Base-by-base conservation (phyloP, 1,140 invertebrate species). In the Pteromalus puparum region DNA sequence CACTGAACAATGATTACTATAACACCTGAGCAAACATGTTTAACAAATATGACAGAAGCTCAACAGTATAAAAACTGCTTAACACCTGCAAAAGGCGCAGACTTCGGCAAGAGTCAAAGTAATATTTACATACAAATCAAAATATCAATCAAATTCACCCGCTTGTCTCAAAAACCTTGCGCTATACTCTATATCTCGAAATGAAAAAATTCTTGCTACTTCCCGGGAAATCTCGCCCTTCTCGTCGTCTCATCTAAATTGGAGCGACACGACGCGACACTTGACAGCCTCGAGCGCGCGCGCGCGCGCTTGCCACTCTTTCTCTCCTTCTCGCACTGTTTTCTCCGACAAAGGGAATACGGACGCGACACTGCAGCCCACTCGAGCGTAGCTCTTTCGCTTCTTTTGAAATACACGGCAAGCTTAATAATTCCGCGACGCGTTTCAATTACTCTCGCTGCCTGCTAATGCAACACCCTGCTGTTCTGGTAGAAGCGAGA, bases 291-390 rank as follows among this genome's bases (percentile, higher is more conserved):
- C 67, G 10, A 24, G 18, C 3, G 30, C 30, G 3, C 24, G 10
- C 38, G 18, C 3, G 30, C 30, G 3, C 24, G 18, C 30, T 30
- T 30, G 26, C 21, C 61, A 21, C 26, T 67, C 15, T 77, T n/a
- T 77, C 12, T 28, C 46, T 61, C 42, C 24, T 21, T 28, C 28
- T 65, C 34, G 30, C 46, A 9, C 75, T 48, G n/a, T 81, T 24
- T 34, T 65, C 72, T 61, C 28, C 18, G 72, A 82, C 81, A 82
- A 74, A 82, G 72, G 28, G 72, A 82, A 82, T 82, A 61, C 70
- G 48, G 3, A 82, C 48, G 13, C 30, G 21, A 13, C 30, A 24
- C 21, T 74, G 9, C 72, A 75, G 26, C 18, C 42, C 24, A 82
- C 81, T 82, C 81, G 67, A 75, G 46, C 34, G 3, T 24, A 53